These are phyloP conservation scores for Platysternon megacephalum DNA, from an alignment of 2,113 vertebrate species.

Conservation along the genomic window DNA sequence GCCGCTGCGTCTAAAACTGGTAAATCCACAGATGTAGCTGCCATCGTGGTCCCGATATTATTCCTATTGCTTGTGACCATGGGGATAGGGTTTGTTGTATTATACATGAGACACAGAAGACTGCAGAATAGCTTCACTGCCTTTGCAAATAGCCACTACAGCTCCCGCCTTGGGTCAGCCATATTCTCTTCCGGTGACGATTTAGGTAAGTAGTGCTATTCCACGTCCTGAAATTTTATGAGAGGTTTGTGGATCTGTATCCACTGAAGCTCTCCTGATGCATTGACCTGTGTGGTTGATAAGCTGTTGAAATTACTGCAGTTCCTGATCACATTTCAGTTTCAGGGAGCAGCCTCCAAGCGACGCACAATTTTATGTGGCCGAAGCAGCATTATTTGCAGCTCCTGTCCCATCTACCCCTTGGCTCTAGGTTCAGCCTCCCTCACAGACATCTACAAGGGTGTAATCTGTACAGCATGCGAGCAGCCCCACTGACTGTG, in stretches of 20 bases:
- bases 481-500: background rate
- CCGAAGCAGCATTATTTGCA: background rate
- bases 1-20: background rate
- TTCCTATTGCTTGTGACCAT: constrained; percentile 91
- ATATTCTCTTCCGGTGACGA: constrained; percentile 98
- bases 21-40: constrained; percentile 85
- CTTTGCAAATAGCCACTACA: constrained; percentile 98
- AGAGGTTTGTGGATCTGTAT: fast-evolving
- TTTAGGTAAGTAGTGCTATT: constrained; percentile 81
- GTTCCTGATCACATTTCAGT: background rate
- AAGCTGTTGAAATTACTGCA: background rate
- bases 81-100: constrained; percentile 84
- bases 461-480: background rate
- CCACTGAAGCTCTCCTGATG: background rate
- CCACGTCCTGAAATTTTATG: fast-evolving
- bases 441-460: background rate
- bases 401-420: background rate
- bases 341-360: background rate
- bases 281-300: background rate
- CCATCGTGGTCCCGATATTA: constrained; percentile 92
- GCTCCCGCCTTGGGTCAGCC: constrained; percentile 94
- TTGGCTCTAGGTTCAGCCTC: background rate
- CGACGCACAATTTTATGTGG: background rate
- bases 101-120: constrained; percentile 91
- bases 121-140: constrained; percentile 95